Evolutionary conservation across 2,888 invertebrate species (phyloP).

Genomic region (Prenolepis imparis): DNA sequence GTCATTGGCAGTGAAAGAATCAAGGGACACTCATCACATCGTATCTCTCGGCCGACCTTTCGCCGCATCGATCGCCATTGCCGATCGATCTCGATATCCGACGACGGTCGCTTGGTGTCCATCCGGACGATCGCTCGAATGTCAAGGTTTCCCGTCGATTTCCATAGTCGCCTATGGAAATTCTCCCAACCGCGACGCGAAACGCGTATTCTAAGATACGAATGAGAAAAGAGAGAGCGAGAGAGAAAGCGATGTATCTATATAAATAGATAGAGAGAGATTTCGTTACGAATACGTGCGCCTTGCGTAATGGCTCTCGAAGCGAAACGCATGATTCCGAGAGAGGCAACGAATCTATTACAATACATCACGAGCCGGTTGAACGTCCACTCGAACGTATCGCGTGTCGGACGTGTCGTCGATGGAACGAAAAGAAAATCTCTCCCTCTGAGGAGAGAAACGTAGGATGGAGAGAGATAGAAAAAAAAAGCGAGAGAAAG

Average conservation of each 20-base stretch:
- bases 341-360: constrained; percentile 76
- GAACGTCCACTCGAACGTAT: constrained; percentile 64
- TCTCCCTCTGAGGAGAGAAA: constrained; percentile 26
- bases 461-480: constrained; percentile 11
- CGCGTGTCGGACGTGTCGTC: constrained; percentile 54
- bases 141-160: constrained; percentile 77
- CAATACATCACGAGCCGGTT: constrained; percentile 72
- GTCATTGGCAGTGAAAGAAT: constrained; percentile 50
- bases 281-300: constrained; percentile 67
- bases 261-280: constrained; percentile 42
- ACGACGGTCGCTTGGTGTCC: constrained; percentile 56
- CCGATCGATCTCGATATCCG: constrained; percentile 68
- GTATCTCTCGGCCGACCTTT: constrained; percentile 28
- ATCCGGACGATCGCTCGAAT: constrained; percentile 68
- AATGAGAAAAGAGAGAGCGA: constrained; percentile 22
- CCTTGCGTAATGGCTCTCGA: constrained; percentile 72
- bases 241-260: not conserved
- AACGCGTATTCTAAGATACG: constrained; percentile 44
- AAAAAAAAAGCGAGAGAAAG: constrained; percentile 33
- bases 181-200: constrained; percentile 67
- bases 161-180: constrained; percentile 75
- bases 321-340: constrained; percentile 71
- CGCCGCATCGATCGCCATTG: constrained; percentile 39
- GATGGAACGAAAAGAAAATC: constrained; percentile 47
- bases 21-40: constrained; percentile 47